Conservation (phyloP, 2,888 invertebrate genomes). For the Koerneria pararmatus region DNA sequence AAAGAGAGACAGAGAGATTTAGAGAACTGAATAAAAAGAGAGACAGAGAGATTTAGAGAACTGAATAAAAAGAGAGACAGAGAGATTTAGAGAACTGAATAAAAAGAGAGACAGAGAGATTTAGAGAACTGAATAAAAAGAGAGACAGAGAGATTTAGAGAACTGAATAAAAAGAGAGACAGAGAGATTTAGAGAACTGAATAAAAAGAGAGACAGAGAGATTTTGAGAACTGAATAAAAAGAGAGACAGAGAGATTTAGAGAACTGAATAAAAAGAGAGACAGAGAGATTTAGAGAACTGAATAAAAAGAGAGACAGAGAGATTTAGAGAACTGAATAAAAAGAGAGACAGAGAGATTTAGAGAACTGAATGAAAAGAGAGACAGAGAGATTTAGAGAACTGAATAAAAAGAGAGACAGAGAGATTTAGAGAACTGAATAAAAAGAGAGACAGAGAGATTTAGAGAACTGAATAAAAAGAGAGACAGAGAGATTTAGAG, state of each 20-base stretch:
- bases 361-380: too few species aligned
- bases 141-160: background rate
- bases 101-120: too few species aligned
- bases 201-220: background rate
- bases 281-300: background rate
- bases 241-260: background rate
- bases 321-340: background rate
- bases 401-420: background rate
- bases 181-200: background rate
- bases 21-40: background rate
- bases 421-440: background rate
- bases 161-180: background rate
- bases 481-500: background rate
- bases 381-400: background rate
- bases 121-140: background rate
- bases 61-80: background rate
- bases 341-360: background rate
- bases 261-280: background rate
- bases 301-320: background rate
- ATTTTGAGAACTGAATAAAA: too few species aligned
- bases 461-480: background rate
- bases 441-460: background rate
- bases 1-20: slow-evolving; percentile 7
- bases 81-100: background rate
- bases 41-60: background rate